Evolutionary conservation across 2,888 invertebrate genomes (phyloP), one percentile per base, ranked within the genome.

Genomic region (Aquatica leii): DNA sequence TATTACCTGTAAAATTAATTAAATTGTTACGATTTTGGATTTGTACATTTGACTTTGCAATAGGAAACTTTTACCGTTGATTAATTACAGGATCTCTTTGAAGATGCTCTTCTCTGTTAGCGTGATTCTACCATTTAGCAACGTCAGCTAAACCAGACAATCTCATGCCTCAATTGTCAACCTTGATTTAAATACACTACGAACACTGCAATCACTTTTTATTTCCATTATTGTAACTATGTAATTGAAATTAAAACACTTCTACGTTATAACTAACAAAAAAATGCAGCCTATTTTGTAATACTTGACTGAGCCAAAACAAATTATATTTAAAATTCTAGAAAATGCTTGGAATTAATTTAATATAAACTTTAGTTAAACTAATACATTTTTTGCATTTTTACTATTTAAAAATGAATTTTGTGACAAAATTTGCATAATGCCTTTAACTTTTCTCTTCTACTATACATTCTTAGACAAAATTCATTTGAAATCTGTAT

Each of bases 361-460:
- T 54, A 60, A 54, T 46, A 60, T 48, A 49, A 60, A 60, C 54
- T 60, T 60, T n/a, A 21, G 2, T 24, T 24, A 4, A 24, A 24
- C 6, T 24, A 24, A 4, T 24, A 6, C 6, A 4, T 24, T 6
- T 24, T 24, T 24, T 24, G 2, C 4, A 6, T 24, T 24, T 24
- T 24, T 24, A 24, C 6, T 24, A 6, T 24, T n/a, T n/a, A n/a
- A n/a, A n/a, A n/a, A n/a, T 54, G 53, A 37, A 61, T 49, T 61
- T 55, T 14, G 9, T 24, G 41, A 18, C 35, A 52, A 51, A 61
- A 56, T 62, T 56, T 56, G 20, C 62, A 62, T 62, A 62, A 52
- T 62, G 50, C 56, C 51, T 48, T 50, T 31, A 61, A 51, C 46
- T 51, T n/a, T 18, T 24, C 37, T 40, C 51, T 14, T 34, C 48